Conservation (phyloP, 2,113 vertebrate species). For the Nasalis larvatus region DNA sequence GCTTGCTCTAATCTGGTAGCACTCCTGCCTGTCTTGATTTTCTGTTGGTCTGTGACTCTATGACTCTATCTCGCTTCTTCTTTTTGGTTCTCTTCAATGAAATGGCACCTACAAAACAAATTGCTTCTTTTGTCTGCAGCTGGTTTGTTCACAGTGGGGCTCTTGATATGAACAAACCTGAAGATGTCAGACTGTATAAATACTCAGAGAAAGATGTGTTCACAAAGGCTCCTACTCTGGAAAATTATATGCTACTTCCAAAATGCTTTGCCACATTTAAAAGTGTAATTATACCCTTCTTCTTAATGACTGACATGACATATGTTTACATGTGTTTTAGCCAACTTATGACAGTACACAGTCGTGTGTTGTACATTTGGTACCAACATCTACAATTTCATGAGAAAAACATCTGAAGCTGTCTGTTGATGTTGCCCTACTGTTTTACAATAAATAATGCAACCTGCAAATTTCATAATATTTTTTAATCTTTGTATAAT, state of each 20-base stretch:
- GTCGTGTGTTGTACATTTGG: slow-evolving; percentile 67
- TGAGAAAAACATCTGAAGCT: slow-evolving; percentile 61
- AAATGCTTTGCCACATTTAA: slow-evolving; percentile 85
- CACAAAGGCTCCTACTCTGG: slow-evolving; percentile 79
- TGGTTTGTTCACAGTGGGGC: slow-evolving; percentile 82
- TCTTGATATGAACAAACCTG: slow-evolving; percentile 83
- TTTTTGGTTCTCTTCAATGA: slow-evolving; percentile 63
- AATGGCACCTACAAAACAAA: slow-evolving; percentile 81
- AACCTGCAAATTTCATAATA: background rate
- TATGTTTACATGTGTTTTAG: slow-evolving; percentile 86
- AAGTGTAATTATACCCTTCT: slow-evolving; percentile 86
- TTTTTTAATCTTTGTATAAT: background rate
- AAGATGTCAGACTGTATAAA: slow-evolving; percentile 86
- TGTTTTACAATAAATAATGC: slow-evolving; percentile 62
- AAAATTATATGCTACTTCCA: slow-evolving; percentile 85
- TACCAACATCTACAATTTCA: slow-evolving; percentile 74
- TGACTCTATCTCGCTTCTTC: background rate
- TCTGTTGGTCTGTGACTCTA: background rate
- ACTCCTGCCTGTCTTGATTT: background rate
- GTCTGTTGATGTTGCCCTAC: slow-evolving; percentile 52
- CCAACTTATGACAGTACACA: slow-evolving; percentile 81
- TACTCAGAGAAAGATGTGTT: slow-evolving; percentile 79
- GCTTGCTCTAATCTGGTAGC: background rate
- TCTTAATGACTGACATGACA: slow-evolving; percentile 82
- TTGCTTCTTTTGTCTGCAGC: slow-evolving; percentile 83